phyloP scores from a whole-genome alignment of 2,113 vertebrate genomes.

The Miniopterus natalensis region DNA sequence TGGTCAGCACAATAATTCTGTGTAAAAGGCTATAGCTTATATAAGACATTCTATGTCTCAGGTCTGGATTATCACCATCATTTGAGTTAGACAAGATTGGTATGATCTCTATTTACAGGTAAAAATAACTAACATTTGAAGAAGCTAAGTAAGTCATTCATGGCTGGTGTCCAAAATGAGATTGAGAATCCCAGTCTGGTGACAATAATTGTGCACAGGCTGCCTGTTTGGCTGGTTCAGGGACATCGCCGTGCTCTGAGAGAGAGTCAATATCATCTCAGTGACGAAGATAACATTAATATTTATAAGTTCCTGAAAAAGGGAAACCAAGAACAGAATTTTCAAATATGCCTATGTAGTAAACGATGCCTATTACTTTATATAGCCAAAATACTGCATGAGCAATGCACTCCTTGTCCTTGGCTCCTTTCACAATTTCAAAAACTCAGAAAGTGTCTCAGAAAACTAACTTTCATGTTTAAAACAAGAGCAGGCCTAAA shows the following conservation, averaged over 20 bases:
- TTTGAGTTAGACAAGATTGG: background rate
- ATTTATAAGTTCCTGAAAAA: background rate
- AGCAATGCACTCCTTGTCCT: background rate
- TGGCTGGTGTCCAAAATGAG: background rate
- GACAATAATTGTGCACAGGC: accelerated
- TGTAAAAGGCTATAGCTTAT: background rate
- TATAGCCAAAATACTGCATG: background rate
- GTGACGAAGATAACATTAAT: background rate
- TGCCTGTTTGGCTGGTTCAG: background rate
- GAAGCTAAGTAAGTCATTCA: background rate
- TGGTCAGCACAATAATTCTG: background rate
- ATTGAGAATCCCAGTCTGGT: background rate
- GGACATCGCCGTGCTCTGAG: background rate
- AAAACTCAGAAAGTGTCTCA: background rate
- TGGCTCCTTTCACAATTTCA: background rate
- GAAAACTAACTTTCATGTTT: background rate
- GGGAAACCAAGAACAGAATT: background rate
- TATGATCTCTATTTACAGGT: background rate
- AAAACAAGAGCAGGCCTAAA: background rate
- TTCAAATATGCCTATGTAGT: background rate
- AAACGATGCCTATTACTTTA: background rate
- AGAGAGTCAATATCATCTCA: background rate
- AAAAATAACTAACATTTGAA: background rate
- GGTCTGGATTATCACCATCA: background rate
- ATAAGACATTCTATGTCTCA: background rate